phyloP scores from a whole-genome alignment of 2,888 invertebrate genomes.

The Troides aeacus region DNA sequence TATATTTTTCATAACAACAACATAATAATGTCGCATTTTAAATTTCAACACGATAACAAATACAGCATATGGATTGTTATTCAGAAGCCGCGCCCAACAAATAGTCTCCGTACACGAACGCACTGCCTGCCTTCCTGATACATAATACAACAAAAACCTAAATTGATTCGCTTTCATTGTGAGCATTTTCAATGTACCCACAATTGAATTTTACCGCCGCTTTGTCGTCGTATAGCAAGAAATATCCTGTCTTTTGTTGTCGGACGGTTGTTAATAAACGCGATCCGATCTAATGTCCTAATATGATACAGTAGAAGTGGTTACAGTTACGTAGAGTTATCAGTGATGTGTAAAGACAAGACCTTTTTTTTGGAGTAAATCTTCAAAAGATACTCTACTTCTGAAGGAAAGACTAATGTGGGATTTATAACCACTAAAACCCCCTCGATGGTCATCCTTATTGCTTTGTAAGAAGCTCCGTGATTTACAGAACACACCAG shows the following conservation, averaged over 20 bases:
- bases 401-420: too few species aligned
- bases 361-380: too few species aligned
- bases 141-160: slow-evolving; percentile 14
- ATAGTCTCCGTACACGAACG: slow-evolving; percentile 2
- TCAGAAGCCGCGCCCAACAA: slow-evolving; percentile 8
- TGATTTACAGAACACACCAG: too few species aligned
- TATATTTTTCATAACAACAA: too few species aligned
- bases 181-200: slow-evolving; percentile 5
- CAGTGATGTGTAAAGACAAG: too few species aligned
- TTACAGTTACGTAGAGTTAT: too few species aligned
- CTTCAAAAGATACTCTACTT: too few species aligned
- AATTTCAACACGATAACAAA: not conserved
- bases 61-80: not conserved
- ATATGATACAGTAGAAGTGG: not conserved
- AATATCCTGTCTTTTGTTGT: slow-evolving; percentile 5
- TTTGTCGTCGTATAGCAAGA: slow-evolving; percentile 5
- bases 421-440: too few species aligned
- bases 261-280: not conserved
- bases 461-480: too few species aligned
- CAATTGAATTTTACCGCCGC: slow-evolving; percentile 9
- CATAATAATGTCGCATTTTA: not conserved
- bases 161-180: slow-evolving; percentile 15
- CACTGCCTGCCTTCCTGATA: not conserved
- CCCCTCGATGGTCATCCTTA: too few species aligned
- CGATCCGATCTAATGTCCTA: not conserved